Conservation (phyloP, 1,140 invertebrate species). For the Berghia stephanieae region DNA sequence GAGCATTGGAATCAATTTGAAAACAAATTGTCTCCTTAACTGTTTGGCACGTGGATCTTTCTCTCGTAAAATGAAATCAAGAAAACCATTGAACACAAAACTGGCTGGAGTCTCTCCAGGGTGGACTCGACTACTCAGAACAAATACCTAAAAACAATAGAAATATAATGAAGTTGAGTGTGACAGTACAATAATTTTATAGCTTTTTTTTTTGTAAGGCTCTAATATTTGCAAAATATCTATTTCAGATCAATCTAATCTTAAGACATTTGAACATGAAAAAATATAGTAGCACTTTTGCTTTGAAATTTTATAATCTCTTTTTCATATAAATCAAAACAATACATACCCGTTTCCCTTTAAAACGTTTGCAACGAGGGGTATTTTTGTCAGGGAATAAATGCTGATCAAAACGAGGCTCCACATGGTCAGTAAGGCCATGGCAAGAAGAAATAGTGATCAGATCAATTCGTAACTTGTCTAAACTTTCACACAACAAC, state of each 20-base stretch:
- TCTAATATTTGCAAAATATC: too few relatives aligned
- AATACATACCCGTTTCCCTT: conserved; percentile 58
- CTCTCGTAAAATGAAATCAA: conserved; percentile 65
- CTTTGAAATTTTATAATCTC: neutral
- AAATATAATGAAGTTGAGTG: conserved; percentile 14
- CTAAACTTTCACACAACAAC: conserved; percentile 75
- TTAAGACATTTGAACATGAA: neutral
- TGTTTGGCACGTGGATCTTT: conserved; percentile 62
- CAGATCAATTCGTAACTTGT: conserved; percentile 63
- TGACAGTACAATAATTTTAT: neutral
- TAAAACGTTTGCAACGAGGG: conserved; percentile 75
- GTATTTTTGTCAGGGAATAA: conserved; percentile 79
- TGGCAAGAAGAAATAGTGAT: conserved; percentile 74
- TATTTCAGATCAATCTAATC: too few relatives aligned
- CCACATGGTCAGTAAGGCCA: conserved; percentile 72
- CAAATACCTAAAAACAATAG: conserved; percentile 61
- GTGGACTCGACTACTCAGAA: conserved; percentile 66
- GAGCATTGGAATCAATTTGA: conserved; percentile 91
- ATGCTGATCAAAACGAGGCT: conserved; percentile 72
- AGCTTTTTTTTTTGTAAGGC: too few relatives aligned
- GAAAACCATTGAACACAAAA: conserved; percentile 67
- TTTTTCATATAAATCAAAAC: neutral
- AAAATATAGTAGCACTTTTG: neutral
- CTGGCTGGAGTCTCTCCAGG: conserved; percentile 68
- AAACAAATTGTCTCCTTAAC: conserved; percentile 80